These are phyloP conservation scores for Piaya cayana DNA, from an alignment of 2,113 vertebrate genomes.

Conservation along the genomic window DNA sequence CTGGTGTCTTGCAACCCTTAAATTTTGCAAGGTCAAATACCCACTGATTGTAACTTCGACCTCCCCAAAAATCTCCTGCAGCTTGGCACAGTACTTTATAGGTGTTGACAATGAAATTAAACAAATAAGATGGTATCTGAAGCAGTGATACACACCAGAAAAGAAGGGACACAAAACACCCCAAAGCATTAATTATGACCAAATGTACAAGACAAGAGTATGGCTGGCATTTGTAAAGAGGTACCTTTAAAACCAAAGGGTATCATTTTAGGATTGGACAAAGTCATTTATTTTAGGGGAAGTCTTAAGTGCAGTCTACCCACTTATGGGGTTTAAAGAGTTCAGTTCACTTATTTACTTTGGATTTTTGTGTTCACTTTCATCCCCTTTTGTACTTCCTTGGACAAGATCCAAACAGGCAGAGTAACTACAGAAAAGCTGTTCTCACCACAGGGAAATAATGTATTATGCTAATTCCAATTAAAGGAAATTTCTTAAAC, in stretches of 20 bases:
- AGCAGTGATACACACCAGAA: neutral
- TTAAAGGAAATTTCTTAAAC: slow-evolving; percentile 68
- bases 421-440: slow-evolving; percentile 60
- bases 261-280: neutral
- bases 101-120: neutral
- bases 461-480: slow-evolving; percentile 73
- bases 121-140: neutral
- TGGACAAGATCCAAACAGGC: slow-evolving; percentile 51
- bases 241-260: neutral
- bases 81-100: neutral
- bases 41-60: neutral
- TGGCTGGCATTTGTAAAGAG: neutral
- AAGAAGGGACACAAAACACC: neutral
- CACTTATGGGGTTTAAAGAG: slow-evolving; percentile 13
- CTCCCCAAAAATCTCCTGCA: neutral
- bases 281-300: neutral
- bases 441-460: slow-evolving; percentile 68
- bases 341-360: slow-evolving; percentile 40
- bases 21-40: neutral
- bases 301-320: neutral
- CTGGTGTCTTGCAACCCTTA: neutral
- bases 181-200: neutral
- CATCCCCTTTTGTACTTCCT: slow-evolving; percentile 55
- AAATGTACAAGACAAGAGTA: neutral
- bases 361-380: slow-evolving; percentile 47